Evolutionary conservation across 2,797 vertebrate genomes (phyloP), one percentile per base, ranked within the genome.

Genomic region (Chanos chanos): DNA sequence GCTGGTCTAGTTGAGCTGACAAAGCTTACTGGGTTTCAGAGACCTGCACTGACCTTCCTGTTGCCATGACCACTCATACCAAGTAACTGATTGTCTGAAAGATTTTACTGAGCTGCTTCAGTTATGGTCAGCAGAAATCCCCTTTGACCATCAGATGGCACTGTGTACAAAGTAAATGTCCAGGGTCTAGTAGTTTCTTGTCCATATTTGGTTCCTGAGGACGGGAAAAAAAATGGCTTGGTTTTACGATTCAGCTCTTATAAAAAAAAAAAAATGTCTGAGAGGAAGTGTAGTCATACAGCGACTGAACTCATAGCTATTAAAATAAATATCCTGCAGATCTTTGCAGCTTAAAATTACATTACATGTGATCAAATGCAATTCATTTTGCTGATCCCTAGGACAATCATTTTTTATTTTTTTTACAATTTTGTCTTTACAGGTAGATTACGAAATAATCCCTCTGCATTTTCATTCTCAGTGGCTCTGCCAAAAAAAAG

Each of bases 91-190:
- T 16, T 10, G 7, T 15, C 44, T 40, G 27, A 22, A n/a, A n/a
- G 6, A 37, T 41, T 22, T 13, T n/a, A 4, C 9, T 19, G 9
- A 10, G 48, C 25, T 33, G 40, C 33, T 19, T 13, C 36, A 16
- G 7, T 10, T 31, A 7, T 7, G 10, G 30, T n/a, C 12, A 30
- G n/a, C 15, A 10, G 25, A 24, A 5, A 15, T 24, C 36, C 3
- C 4, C 7, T 3, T 47, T 5, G 1, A 43, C 80, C 86, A 83
- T 79, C 34, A 72, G 85, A 59, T 86, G 87, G 77, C 4, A 66
- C 68, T 74, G 28, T 68, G 39, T 13, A 9, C 69, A 8, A 24
- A 27, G 55, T 62, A 45, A 68, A 47, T 7, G 2, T 2, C 3
- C 8, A 27, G 2, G 7, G 6, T 27, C 28, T 13, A 30, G 13